Percentiles rank a stretch among this genome's conserved stretches.
These are phyloP conservation scores for Pristiophorus japonicus DNA, from an alignment of 2,113 vertebrate genomes.

Conservation along the genomic window DNA sequence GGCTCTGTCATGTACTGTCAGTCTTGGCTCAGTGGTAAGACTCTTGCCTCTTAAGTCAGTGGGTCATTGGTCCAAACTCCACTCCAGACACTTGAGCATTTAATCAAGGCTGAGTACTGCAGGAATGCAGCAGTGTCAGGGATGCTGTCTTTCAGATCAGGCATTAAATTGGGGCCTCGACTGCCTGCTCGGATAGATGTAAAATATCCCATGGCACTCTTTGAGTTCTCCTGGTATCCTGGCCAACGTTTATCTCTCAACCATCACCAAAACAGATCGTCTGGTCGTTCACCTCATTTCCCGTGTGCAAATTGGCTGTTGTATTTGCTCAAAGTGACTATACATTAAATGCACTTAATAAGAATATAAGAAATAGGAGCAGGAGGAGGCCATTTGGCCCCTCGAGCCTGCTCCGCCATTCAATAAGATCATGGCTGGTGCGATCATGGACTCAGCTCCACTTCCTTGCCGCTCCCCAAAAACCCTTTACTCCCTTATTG, in stretches of 20 bases:
- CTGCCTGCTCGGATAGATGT: not conserved
- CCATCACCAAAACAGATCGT: not conserved
- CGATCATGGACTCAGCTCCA: too few relatives aligned
- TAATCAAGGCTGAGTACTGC: not conserved
- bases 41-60: too few relatives aligned
- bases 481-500: too few relatives aligned
- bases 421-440: too few relatives aligned
- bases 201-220: not conserved
- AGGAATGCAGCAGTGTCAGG: not conserved
- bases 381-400: too few relatives aligned
- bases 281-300: not conserved
- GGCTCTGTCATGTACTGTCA: not conserved
- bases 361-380: too few relatives aligned
- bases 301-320: not conserved
- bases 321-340: not conserved
- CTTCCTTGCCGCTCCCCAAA: too few relatives aligned
- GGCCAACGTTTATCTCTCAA: not conserved
- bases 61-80: too few relatives aligned
- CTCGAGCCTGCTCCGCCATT: too few relatives aligned
- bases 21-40: too few relatives aligned
- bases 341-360: not conserved
- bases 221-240: not conserved
- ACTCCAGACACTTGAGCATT: not conserved
- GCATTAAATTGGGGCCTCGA: not conserved
- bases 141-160: not conserved